Conservation (phyloP, 2,113 vertebrate genomes). For the Myotis brandtii region DNA sequence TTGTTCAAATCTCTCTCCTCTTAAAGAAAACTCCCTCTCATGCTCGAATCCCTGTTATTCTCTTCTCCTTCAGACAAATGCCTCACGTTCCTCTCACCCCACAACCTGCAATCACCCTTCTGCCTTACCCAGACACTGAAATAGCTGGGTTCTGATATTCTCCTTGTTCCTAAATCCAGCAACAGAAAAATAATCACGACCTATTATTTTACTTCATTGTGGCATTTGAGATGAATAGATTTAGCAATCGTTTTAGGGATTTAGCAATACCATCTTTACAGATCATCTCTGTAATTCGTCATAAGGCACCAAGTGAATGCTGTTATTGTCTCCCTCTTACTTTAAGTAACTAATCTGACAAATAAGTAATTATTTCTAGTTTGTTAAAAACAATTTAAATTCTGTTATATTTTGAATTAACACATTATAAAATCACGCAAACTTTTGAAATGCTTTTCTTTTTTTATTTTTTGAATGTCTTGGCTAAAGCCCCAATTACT, state of each 20-base stretch:
- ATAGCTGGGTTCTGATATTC: neutral
- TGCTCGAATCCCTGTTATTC: neutral
- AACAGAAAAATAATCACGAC: neutral
- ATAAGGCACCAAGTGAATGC: neutral
- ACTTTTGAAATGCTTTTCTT: neutral
- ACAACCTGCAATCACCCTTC: neutral
- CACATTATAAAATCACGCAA: neutral
- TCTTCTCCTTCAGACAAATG: neutral
- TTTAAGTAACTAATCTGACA: neutral
- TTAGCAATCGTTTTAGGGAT: neutral
- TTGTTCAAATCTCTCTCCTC: neutral
- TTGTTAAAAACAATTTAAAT: neutral
- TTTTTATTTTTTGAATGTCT: neutral
- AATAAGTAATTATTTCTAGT: neutral
- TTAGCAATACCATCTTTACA: neutral
- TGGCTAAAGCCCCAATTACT: neutral
- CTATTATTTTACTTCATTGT: neutral
- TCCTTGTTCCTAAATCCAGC: neutral
- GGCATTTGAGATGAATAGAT: neutral
- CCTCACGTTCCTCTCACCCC: neutral
- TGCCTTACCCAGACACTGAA: neutral
- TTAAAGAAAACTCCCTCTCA: neutral
- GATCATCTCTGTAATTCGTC: neutral
- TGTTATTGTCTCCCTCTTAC: neutral
- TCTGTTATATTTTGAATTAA: slow-evolving; percentile 25